These are phyloP conservation scores for Anthopleura xanthogrammica DNA, from an alignment of 92 coral and sea anemone genomes.

Conservation along the genomic window DNA sequence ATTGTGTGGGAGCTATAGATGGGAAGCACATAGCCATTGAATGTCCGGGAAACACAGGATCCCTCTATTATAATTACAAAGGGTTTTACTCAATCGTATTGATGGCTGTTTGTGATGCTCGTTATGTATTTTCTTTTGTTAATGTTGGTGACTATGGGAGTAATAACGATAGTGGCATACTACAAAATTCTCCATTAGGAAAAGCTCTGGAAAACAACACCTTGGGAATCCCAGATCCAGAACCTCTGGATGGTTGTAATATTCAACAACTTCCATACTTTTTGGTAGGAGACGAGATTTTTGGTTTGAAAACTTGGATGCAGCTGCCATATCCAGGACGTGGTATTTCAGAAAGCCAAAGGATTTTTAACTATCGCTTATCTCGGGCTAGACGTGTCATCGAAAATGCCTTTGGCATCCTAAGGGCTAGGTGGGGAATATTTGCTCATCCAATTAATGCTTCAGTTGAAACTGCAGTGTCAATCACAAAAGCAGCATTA, in stretches of 20 bases:
- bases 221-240: conserved; percentile 49
- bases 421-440: conserved; percentile 68
- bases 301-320: conserved; percentile 50
- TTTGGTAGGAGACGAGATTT: conserved; percentile 61
- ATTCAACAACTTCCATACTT: conserved; percentile 45
- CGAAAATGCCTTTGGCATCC: conserved; percentile 66
- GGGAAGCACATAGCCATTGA: conserved; percentile 63
- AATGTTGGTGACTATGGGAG: conserved; percentile 62
- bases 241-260: conserved; percentile 38
- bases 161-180: conserved; percentile 65
- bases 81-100: conserved; percentile 60
- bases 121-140: conserved; percentile 51
- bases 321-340: conserved; percentile 66
- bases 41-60: conserved; percentile 60
- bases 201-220: conserved; percentile 52
- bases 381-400: conserved; percentile 63
- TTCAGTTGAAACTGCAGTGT: conserved; percentile 62
- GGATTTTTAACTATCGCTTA: conserved; percentile 64
- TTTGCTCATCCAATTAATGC: conserved; percentile 58
- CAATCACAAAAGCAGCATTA: conserved; percentile 60
- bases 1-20: conserved; percentile 70
- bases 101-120: conserved; percentile 75
- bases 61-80: conserved; percentile 62
- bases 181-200: conserved; percentile 55
- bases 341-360: conserved; percentile 45